Evolutionary conservation across 2,797 vertebrate species (phyloP), one percentile per base, ranked within the genome.

Genomic region (Danio aesculapii): DNA sequence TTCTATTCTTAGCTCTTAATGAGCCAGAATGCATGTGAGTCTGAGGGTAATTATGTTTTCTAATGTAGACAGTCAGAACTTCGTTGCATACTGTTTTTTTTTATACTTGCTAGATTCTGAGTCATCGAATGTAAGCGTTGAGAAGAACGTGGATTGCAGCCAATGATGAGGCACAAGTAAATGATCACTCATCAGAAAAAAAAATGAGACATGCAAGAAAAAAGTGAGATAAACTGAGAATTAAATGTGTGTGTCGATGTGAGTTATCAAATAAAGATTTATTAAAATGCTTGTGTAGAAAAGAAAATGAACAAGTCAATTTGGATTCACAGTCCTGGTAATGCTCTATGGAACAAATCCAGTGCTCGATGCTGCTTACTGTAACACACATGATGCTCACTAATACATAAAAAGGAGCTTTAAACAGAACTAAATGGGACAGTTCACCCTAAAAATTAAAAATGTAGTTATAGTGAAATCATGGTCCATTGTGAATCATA

Each of bases 1-100:
- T 69, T 49, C 73, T 85, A 82, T 82, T 85, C 53, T 85, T 86
- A 81, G 88, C 43, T 21, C 49, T 75, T 82, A 84, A 83, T 82
- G 76, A 86, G 49, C 19, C 63, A 79, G 58, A 77, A 46, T 13
- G 19, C 70, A 69, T 82, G 69, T 78, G 78, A 83, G 83, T 75
- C 55, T 3, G 81, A 55, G 66, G 53, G 63, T 78, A 74, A 83
- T 81, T 84, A 69, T 53, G 50, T 53, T 12, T 43, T 81, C 21
- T 74, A 83, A 81, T 82, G 57, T 59, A 61, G 57, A 72, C 47
- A 79, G 79, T 76, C 85, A 74, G 39, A 6, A 13, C 21, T 59
- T 30, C 64, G 70, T 74, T 78, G 62, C 58, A 8, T 6, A 13
- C 21, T 21, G 66, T 75, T 75, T 82, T 71, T 82, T 71, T 30